Base-by-base conservation (phyloP, 2,797 vertebrate species). In the Taenioides sp. region DNA sequence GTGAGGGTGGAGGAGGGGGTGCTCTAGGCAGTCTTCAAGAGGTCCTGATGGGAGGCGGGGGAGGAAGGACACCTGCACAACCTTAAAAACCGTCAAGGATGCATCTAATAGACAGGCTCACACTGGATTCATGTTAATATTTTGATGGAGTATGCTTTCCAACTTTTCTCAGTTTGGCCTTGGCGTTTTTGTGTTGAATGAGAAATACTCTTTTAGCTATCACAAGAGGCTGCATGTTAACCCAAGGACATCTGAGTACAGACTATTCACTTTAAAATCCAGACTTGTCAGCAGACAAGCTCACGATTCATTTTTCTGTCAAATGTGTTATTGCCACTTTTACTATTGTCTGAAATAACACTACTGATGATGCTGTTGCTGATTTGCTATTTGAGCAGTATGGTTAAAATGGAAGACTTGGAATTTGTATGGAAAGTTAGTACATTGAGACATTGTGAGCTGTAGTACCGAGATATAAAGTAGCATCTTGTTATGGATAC, bases 21-120 rank as follows among this genome's bases (percentile, higher is more conserved):
- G 69, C 69, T 72, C 72, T 79, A 85, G 78, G 85, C 76, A 84
- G 80, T 76, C 78, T 87, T 89, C 69, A 84, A 92, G 89, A 90
- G 88, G 81, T 87, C 81, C 69, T 72, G 73, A 85, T 86, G 73
- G 77, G 72, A 77, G 79, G 75, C 23, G 82, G 81, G 81, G 86
- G 80, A 80, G 84, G 82, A 86, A 74, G 69, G 74, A 85, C 73
- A 72, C 72, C 72, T 80, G 75, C 81, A 76, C 74, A 78, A 68
- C 66, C 73, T 65, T 61, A 40, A 47, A 49, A 65, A 64, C 74
- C 70, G 71, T 78, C 68, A 75, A 68, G 79, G 59, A 74, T 71
- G 25, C 18, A 54, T 66, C 25, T 28, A 66, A 66, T 66, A 52
- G 47, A 66, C 14, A 28, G 2, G 6, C 16, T 27, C 64, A 49